Percentiles rank a stretch among this genome's conserved stretches.
Evolutionary conservation across 1,140 invertebrate genomes (phyloP).

Genomic region (Zaprionus davidi): DNA sequence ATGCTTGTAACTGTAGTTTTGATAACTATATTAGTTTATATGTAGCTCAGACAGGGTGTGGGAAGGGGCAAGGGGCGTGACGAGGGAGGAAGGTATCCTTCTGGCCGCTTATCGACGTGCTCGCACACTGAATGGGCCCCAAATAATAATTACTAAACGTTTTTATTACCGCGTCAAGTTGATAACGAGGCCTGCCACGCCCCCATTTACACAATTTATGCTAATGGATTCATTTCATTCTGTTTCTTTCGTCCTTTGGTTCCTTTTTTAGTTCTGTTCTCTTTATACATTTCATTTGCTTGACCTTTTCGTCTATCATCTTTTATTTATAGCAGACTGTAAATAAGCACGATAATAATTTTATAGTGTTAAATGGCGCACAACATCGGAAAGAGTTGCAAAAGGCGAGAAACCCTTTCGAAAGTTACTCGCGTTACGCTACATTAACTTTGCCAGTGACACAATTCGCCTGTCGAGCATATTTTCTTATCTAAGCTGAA

Average conservation of each 20-base stretch:
- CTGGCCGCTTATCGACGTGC: constrained; percentile 56
- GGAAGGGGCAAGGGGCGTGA: background rate
- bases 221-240: constrained; percentile 50
- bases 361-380: constrained; percentile 78
- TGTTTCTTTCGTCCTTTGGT: background rate
- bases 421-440: constrained; percentile 60
- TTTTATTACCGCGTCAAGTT: constrained; percentile 74
- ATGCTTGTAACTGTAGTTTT: constrained; percentile 51
- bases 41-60: constrained; percentile 2
- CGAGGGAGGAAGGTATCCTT: background rate
- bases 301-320: constrained; percentile 43
- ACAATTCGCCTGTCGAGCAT: constrained; percentile 64
- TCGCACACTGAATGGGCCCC: constrained; percentile 53
- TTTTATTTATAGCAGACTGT: constrained; percentile 43
- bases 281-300: constrained; percentile 16
- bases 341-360: constrained; percentile 76
- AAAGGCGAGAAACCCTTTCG: constrained; percentile 56
- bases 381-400: constrained; percentile 34
- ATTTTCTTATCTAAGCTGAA: constrained; percentile 73
- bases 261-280: constrained; percentile 21
- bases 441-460: constrained; percentile 73
- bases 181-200: constrained; percentile 53
- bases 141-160: constrained; percentile 75
- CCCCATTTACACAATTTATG: constrained; percentile 56
- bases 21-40: constrained; percentile 71